phyloP scores from a whole-genome alignment of 1,140 invertebrate genomes.

The Leptinotarsa defecta region DNA sequence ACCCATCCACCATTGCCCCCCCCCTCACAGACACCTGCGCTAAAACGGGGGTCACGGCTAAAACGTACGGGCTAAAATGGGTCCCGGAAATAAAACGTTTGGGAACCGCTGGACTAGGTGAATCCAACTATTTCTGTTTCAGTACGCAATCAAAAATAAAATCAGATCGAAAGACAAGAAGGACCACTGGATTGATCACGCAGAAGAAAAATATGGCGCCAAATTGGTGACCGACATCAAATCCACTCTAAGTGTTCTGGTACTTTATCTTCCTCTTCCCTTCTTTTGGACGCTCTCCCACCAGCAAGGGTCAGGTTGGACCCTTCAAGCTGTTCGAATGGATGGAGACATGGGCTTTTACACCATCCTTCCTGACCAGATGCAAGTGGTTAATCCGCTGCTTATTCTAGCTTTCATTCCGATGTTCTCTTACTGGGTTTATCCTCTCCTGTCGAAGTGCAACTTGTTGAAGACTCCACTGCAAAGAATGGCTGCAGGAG shows the following conservation, averaged over 20 bases:
- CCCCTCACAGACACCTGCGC: no score
- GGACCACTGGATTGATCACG: constrained; percentile 82
- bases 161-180: constrained; percentile 59
- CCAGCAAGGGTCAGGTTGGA: constrained; percentile 93
- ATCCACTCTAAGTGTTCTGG: constrained; percentile 70
- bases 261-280: constrained; percentile 83
- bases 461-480: constrained; percentile 69
- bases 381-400: constrained; percentile 82
- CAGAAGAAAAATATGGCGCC: constrained; percentile 72
- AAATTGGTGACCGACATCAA: constrained; percentile 78
- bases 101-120: no score
- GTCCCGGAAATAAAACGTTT: no score
- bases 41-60: no score
- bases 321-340: constrained; percentile 90
- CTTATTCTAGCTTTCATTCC: constrained; percentile 87
- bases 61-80: no score
- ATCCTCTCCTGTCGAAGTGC: constrained; percentile 61
- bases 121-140: neutral
- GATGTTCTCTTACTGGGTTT: constrained; percentile 76
- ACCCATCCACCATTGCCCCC: no score
- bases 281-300: constrained; percentile 90
- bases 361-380: constrained; percentile 84
- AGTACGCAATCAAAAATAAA: constrained; percentile 58
- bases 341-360: constrained; percentile 74
- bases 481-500: constrained; percentile 80